Evolutionary conservation across 2,113 vertebrate genomes (phyloP).

Genomic region (Gallinago paraguaiae): DNA sequence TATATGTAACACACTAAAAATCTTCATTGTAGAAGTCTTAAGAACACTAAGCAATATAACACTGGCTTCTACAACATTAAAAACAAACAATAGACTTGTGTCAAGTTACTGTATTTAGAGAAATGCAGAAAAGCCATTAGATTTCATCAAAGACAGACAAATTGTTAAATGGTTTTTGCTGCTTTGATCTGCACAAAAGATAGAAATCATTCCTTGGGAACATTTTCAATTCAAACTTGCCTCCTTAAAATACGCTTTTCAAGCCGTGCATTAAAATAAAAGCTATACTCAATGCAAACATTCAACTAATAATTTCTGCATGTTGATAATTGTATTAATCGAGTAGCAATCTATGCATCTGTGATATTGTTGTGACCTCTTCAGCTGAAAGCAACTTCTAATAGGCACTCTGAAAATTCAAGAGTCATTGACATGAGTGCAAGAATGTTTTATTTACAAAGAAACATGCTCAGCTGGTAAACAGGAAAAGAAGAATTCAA

Average conservation of each 20-base stretch:
- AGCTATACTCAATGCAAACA: slow-evolving; percentile 53
- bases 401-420: slow-evolving; percentile 51
- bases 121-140: slow-evolving; percentile 63
- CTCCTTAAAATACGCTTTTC: slow-evolving; percentile 64
- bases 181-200: slow-evolving; percentile 63
- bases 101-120: slow-evolving; percentile 59
- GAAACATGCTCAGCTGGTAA: slow-evolving; percentile 15
- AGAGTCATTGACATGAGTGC: slow-evolving; percentile 32
- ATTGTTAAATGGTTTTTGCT: slow-evolving; percentile 60
- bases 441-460: slow-evolving; percentile 55
- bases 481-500: neutral
- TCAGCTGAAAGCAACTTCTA: slow-evolving; percentile 52
- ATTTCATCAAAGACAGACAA: slow-evolving; percentile 66
- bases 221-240: slow-evolving; percentile 32
- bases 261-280: slow-evolving; percentile 63
- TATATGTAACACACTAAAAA: slow-evolving; percentile 56
- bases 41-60: slow-evolving; percentile 51
- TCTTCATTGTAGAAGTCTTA: slow-evolving; percentile 52
- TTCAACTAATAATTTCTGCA: slow-evolving; percentile 37
- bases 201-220: slow-evolving; percentile 51
- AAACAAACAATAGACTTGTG: slow-evolving; percentile 67
- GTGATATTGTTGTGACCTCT: slow-evolving; percentile 43
- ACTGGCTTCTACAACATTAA: slow-evolving; percentile 59
- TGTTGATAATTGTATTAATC: slow-evolving; percentile 68
- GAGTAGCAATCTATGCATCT: slow-evolving; percentile 39